A percentile compares a stretch with the other conserved stretches of the same genome.
Evolutionary conservation across 1,140 invertebrate species (phyloP).

Genomic region (Manduca sexta): DNA sequence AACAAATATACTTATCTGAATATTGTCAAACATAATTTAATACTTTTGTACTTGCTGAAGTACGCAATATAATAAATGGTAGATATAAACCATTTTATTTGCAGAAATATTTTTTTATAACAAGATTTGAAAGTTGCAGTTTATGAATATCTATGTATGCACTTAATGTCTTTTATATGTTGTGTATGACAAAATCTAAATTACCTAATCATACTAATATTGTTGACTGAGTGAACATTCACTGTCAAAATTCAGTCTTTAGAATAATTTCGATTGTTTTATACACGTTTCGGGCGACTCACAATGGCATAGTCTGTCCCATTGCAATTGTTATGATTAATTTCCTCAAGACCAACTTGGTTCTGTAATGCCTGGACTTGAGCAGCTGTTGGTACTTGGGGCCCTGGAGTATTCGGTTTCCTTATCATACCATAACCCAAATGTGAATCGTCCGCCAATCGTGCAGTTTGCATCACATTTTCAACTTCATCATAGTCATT

Average conservation of each 20-base stretch:
- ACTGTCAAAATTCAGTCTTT: slow-evolving; percentile 53
- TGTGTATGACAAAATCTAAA: not conserved
- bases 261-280: slow-evolving; percentile 37
- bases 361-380: slow-evolving; percentile 58
- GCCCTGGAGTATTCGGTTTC: slow-evolving; percentile 75
- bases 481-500: slow-evolving; percentile 82
- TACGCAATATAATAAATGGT: no score
- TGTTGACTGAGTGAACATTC: slow-evolving; percentile 16
- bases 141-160: no score
- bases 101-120: no score
- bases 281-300: slow-evolving; percentile 86
- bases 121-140: no score
- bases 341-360: slow-evolving; percentile 60
- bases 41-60: no score
- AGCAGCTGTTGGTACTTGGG: slow-evolving; percentile 59
- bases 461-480: slow-evolving; percentile 75
- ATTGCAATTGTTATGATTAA: slow-evolving; percentile 81
- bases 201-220: slow-evolving; percentile 10
- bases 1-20: no score
- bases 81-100: no score
- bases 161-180: no score
- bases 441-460: slow-evolving; percentile 85
- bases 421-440: slow-evolving; percentile 84
- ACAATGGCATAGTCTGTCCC: slow-evolving; percentile 86
- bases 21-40: no score